Evolutionary conservation across 2,797 vertebrate genomes (phyloP).

Genomic region (Falco biarmicus): DNA sequence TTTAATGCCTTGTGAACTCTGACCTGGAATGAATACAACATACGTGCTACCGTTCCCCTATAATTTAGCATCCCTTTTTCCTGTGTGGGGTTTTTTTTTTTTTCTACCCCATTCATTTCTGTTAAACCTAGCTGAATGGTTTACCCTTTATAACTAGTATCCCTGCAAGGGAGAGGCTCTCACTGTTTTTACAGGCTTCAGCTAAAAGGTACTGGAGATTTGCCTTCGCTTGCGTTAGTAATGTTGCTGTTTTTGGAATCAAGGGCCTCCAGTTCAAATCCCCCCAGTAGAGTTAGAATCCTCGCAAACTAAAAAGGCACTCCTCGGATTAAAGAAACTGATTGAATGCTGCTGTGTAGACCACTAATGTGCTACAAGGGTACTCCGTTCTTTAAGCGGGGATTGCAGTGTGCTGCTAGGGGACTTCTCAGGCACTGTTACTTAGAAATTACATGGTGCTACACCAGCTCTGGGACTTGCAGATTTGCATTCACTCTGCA

Average conservation of each 20-base stretch:
- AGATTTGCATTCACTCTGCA: conserved; percentile 65
- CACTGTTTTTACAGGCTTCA: not conserved
- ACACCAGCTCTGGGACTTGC: conserved; percentile 58
- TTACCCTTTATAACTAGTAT: not conserved
- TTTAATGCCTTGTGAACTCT: conserved; percentile 38
- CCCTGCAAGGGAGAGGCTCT: not conserved
- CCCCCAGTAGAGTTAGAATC: not conserved
- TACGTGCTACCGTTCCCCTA: conserved; percentile 28
- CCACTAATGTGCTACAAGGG: not conserved
- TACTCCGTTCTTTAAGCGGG: not conserved
- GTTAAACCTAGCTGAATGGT: not conserved
- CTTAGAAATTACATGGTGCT: conserved; percentile 44
- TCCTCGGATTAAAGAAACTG: not conserved
- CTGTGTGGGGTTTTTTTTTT: not conserved
- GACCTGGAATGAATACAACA: conserved; percentile 19
- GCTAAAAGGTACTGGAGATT: conserved; percentile 29
- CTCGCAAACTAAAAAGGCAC: not conserved
- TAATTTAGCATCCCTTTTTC: conserved; percentile 44
- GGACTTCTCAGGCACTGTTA: conserved; percentile 4
- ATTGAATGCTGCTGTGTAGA: not conserved
- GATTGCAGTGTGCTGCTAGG: not conserved
- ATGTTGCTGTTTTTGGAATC: not conserved
- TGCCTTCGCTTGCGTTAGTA: not conserved
- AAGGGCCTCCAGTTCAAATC: not conserved
- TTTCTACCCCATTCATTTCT: not conserved